These are phyloP conservation scores for Emmelina monodactyla DNA, from an alignment of 2,888 invertebrate species.

Conservation along the genomic window DNA sequence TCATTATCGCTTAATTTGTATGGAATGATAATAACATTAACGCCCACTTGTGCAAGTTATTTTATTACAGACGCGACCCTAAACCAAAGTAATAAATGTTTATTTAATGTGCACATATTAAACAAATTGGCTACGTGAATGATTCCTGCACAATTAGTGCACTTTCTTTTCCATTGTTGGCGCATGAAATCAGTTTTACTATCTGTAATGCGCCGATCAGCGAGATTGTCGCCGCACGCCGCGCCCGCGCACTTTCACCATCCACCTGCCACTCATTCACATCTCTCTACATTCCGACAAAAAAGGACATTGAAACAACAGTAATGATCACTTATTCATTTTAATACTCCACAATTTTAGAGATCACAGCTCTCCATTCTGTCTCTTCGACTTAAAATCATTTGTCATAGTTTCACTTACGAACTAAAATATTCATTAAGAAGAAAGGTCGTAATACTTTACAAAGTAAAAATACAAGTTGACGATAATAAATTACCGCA, in stretches of 20 bases:
- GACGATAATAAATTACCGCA: no score
- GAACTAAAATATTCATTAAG: no score
- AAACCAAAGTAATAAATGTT: no score
- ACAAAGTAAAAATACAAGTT: no score
- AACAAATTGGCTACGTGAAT: slow-evolving; percentile 23
- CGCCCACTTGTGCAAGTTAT: no score
- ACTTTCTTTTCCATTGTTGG: slow-evolving; percentile 60
- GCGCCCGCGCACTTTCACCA: slow-evolving; percentile 55
- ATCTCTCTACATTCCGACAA: background rate
- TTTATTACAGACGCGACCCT: no score
- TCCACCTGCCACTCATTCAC: slow-evolving; percentile 39
- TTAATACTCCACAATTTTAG: slow-evolving; percentile 12
- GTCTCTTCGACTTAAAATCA: no score
- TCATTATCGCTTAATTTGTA: background rate
- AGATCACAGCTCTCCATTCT: slow-evolving; percentile 15
- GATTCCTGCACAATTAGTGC: slow-evolving; percentile 52
- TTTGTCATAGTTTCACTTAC: no score
- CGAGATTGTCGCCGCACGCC: slow-evolving; percentile 42
- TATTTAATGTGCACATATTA: no score
- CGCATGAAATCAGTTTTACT: slow-evolving; percentile 54
- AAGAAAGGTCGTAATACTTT: no score
- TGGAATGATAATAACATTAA: background rate
- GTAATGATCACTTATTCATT: slow-evolving; percentile 5
- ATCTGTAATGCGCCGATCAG: slow-evolving; percentile 44
- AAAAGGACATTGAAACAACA: slow-evolving; percentile 10